phyloP scores from a whole-genome alignment of 2,113 vertebrate genomes.

The Orthonyx spaldingii region DNA sequence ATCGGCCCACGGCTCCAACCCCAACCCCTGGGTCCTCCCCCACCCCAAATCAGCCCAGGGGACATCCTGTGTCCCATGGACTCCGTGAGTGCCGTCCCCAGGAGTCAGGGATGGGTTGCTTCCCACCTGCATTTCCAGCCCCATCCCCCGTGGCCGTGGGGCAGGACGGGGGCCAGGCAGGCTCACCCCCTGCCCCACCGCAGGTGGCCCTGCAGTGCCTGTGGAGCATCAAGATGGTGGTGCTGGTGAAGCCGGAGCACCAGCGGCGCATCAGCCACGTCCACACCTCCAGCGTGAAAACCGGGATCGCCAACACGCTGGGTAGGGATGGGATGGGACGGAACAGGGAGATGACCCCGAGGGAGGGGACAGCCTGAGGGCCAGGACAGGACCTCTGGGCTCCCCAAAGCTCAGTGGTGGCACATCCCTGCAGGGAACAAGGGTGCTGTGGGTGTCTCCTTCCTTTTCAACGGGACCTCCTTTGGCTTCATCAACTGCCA shows the following conservation, averaged over 20 bases:
- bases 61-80: rapidly evolving
- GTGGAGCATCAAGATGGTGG: conserved; percentile 85
- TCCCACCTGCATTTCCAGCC: background rate
- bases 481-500: conserved; percentile 89
- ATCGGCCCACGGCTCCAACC: rapidly evolving
- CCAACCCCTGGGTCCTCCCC: background rate
- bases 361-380: background rate
- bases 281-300: conserved; percentile 83
- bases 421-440: conserved; percentile 76
- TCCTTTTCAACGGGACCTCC: conserved; percentile 81
- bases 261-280: conserved; percentile 79
- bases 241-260: conserved; percentile 82
- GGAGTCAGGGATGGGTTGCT: background rate
- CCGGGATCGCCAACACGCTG: conserved; percentile 83
- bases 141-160: rapidly evolving
- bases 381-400: too few relatives aligned
- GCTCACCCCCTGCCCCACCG: background rate
- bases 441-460: conserved; percentile 82
- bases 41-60: background rate
- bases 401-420: background rate
- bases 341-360: background rate
- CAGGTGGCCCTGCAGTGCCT: conserved; percentile 87
- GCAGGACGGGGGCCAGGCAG: background rate
- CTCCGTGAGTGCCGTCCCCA: background rate
- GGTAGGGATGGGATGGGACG: conserved; percentile 57